Evolutionary conservation across 2,888 invertebrate species (phyloP).

Genomic region (Drosophila subsilvestris): DNA sequence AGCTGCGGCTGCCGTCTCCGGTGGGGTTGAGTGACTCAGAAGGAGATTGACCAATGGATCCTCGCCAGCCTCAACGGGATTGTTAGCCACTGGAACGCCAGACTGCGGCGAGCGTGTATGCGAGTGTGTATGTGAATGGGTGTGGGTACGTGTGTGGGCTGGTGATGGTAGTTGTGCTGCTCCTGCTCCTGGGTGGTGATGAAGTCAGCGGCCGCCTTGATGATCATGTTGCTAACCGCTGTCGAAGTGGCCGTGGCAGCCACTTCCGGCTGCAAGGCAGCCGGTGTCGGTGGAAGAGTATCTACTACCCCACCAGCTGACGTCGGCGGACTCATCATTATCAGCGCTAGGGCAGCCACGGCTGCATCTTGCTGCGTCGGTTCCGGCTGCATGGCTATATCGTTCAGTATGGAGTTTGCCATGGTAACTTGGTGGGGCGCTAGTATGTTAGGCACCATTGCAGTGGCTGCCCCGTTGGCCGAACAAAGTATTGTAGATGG

Average conservation of each 20-base stretch:
- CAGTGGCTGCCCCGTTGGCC: slow-evolving; percentile 80
- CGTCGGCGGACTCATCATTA: slow-evolving; percentile 82
- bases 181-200: slow-evolving; percentile 87
- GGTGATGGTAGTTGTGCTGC: slow-evolving; percentile 84
- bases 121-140: slow-evolving; percentile 50
- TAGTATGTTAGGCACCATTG: slow-evolving; percentile 81
- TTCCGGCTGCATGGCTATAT: slow-evolving; percentile 81
- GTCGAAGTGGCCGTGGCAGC: slow-evolving; percentile 81
- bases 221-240: slow-evolving; percentile 88
- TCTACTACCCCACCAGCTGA: slow-evolving; percentile 58
- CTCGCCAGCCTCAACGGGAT: slow-evolving; percentile 41
- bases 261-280: slow-evolving; percentile 78
- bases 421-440: slow-evolving; percentile 83
- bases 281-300: slow-evolving; percentile 66
- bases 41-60: slow-evolving; percentile 81
- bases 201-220: slow-evolving; percentile 90
- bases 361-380: slow-evolving; percentile 82
- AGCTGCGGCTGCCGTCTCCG: slow-evolving; percentile 59
- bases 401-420: slow-evolving; percentile 82
- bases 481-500: slow-evolving; percentile 86
- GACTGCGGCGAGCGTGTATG: slow-evolving; percentile 56
- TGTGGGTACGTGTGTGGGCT: slow-evolving; percentile 39
- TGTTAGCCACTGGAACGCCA: slow-evolving; percentile 33
- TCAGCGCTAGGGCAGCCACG: slow-evolving; percentile 81
- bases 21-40: slow-evolving; percentile 73